Conservation (phyloP, 2,888 invertebrate genomes). For the Cheilosia impressa region DNA sequence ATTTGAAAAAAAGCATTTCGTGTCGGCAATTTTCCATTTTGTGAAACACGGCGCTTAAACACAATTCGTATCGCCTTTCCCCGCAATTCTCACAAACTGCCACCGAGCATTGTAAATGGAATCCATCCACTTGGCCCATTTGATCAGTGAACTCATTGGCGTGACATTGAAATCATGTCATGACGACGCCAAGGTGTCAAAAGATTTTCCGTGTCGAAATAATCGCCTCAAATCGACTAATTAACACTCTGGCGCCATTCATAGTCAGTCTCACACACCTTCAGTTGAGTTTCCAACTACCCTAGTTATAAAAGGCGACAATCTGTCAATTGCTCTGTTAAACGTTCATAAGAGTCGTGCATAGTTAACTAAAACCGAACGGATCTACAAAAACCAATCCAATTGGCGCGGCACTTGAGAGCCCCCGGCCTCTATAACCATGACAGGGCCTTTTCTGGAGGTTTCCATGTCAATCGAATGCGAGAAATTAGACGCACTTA, state of each 20-base stretch:
- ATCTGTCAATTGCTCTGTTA: conserved; percentile 59
- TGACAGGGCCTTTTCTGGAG: conserved; percentile 22
- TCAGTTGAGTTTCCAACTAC: neutral
- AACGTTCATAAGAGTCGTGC: conserved; percentile 37
- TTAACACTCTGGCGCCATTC: conserved; percentile 17
- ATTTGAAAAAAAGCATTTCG: neutral
- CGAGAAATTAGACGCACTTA: conserved; percentile 23
- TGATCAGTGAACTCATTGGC: too few relatives aligned
- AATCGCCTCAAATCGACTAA: conserved; percentile 13
- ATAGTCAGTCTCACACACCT: neutral
- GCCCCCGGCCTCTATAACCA: conserved; percentile 5
- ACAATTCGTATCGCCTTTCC: too few relatives aligned
- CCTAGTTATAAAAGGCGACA: conserved; percentile 24
- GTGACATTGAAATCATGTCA: too few relatives aligned
- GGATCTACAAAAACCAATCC: conserved; percentile 7
- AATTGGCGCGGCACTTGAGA: conserved; percentile 8
- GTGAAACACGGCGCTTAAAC: too few relatives aligned
- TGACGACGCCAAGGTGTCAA: too few relatives aligned
- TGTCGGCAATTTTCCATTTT: too few relatives aligned
- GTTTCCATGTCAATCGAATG: conserved; percentile 40
- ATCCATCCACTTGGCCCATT: too few relatives aligned
- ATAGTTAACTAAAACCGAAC: neutral
- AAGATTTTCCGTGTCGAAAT: conserved; percentile 4
- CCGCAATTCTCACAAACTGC: too few relatives aligned
- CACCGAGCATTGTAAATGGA: too few relatives aligned